Evolutionary conservation across 2,113 vertebrate species (phyloP).

Genomic region (Centropristis striata): DNA sequence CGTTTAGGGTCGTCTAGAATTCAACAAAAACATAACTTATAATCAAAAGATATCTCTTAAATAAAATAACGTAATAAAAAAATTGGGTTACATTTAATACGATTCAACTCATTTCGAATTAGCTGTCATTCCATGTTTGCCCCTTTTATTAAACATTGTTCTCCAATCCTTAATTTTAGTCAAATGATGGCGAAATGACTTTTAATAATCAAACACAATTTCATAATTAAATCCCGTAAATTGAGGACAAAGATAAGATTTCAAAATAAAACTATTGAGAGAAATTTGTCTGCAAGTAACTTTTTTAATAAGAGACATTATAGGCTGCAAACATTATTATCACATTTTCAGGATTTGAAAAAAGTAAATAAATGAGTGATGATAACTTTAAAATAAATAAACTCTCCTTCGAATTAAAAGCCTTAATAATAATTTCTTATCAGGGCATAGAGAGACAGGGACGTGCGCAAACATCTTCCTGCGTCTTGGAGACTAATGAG

Average conservation of each 20-base stretch:
- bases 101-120: background rate
- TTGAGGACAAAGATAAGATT: background rate
- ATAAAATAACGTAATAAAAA: too few relatives aligned
- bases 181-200: background rate
- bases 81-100: background rate
- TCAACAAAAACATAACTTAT: background rate
- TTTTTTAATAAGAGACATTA: background rate
- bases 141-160: background rate
- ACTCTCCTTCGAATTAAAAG: background rate
- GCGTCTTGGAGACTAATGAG: conserved; percentile 72
- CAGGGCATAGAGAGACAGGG: background rate
- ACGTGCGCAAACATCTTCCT: conserved; percentile 30
- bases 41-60: background rate
- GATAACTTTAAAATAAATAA: background rate
- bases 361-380: background rate
- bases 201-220: background rate
- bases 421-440: background rate
- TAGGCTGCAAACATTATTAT: too few relatives aligned
- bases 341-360: background rate
- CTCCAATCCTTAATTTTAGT: background rate
- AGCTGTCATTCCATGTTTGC: background rate
- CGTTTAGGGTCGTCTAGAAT: background rate
- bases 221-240: background rate
- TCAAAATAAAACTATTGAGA: background rate
- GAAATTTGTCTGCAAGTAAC: too few relatives aligned